A percentile compares a stretch with the other conserved stretches of the same genome.
These are phyloP conservation scores for Dascillus cervinus DNA, from an alignment of 2,888 invertebrate species.

Conservation along the genomic window DNA sequence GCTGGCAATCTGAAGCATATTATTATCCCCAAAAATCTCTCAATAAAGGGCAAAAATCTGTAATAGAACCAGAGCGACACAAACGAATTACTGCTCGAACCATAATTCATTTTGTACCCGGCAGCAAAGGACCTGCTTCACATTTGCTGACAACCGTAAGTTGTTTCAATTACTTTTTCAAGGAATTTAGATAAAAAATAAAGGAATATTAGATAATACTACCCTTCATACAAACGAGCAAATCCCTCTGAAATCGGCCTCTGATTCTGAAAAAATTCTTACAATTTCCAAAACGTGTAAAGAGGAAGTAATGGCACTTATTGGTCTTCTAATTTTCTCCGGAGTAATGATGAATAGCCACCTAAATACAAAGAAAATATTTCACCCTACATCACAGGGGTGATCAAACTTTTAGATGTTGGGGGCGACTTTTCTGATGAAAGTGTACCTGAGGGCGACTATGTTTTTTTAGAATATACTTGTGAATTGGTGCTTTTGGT, in stretches of 20 bases:
- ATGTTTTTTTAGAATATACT: too few relatives aligned
- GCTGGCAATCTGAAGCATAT: slow-evolving; percentile 3
- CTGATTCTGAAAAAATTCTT: neutral
- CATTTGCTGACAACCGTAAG: neutral
- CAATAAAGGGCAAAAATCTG: slow-evolving; percentile 4
- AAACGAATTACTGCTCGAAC: slow-evolving; percentile 1
- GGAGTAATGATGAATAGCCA: slow-evolving; percentile 1
- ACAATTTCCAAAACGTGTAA: slow-evolving; percentile 2
- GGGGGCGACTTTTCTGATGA: too few relatives aligned
- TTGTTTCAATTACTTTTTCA: slow-evolving; percentile 3
- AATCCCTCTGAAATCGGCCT: slow-evolving; percentile 2
- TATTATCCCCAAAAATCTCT: slow-evolving; percentile 4
- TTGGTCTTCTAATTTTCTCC: slow-evolving; percentile 2
- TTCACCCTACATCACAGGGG: too few relatives aligned
- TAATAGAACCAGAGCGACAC: slow-evolving; percentile 2
- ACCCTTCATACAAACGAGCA: slow-evolving; percentile 4
- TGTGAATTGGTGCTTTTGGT: too few relatives aligned
- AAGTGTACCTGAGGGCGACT: too few relatives aligned
- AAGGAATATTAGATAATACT: slow-evolving; percentile 2
- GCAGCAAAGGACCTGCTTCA: slow-evolving; percentile 1
- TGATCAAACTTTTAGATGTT: too few relatives aligned
- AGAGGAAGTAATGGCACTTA: slow-evolving; percentile 2
- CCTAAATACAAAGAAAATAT: too few relatives aligned
- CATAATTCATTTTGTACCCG: slow-evolving; percentile 4
- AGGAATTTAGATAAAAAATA: too few relatives aligned